These are phyloP conservation scores for Holcopasites calliopsidis DNA, from an alignment of 1,140 invertebrate genomes.

Conservation along the genomic window DNA sequence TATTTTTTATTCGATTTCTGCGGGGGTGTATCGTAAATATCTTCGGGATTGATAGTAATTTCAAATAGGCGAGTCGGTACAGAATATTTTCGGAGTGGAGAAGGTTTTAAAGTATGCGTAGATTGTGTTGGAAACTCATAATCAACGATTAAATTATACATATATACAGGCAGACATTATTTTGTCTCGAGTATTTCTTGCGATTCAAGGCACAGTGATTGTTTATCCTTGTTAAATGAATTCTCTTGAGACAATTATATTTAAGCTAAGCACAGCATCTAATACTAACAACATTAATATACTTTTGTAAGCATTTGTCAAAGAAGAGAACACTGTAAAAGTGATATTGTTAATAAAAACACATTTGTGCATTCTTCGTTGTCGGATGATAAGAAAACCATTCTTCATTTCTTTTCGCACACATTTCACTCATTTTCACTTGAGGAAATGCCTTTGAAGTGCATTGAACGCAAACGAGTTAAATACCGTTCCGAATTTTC, in stretches of 20 bases:
- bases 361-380: conserved; percentile 12
- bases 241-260: background rate
- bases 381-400: background rate
- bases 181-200: background rate
- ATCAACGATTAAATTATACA: too few relatives aligned
- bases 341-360: conserved; percentile 53
- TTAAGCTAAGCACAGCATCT: conserved; percentile 23
- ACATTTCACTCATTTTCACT: background rate
- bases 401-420: background rate
- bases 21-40: background rate
- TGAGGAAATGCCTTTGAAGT: conserved; percentile 37
- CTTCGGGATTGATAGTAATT: conserved; percentile 9
- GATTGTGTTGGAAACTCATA: background rate
- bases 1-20: conserved; percentile 13
- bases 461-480: conserved; percentile 30
- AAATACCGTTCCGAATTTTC: conserved; percentile 1
- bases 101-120: background rate
- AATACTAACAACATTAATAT: conserved; percentile 28
- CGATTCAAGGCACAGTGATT: conserved; percentile 1
- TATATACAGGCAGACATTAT: conserved; percentile 18
- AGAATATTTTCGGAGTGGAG: background rate
- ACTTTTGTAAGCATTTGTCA: conserved; percentile 39
- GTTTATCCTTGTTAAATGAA: background rate
- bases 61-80: background rate
- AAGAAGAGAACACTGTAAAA: conserved; percentile 43